Evolutionary conservation across 2,113 vertebrate species (phyloP).

Genomic region (Dunckerocampus dactyliophorus): DNA sequence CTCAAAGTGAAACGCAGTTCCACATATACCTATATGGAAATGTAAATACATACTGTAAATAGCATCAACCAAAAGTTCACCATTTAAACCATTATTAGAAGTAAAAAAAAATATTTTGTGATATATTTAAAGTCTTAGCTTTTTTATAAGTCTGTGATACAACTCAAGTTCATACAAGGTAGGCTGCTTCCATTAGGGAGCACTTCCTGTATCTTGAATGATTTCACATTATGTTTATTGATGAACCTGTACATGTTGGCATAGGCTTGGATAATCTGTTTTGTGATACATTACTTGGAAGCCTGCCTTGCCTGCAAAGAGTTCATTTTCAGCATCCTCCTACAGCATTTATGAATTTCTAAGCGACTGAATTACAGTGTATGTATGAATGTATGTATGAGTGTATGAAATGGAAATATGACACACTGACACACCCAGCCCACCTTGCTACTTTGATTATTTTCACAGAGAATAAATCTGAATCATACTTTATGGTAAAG

Average conservation of each 20-base stretch:
- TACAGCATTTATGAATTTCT: neutral
- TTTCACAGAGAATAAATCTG: neutral
- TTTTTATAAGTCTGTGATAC: neutral
- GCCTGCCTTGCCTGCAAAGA: neutral
- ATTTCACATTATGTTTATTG: slow-evolving; percentile 9
- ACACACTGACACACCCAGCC: neutral
- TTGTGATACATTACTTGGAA: neutral
- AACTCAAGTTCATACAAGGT: slow-evolving; percentile 10
- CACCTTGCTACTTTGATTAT: neutral
- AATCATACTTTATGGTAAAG: neutral
- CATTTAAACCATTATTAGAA: neutral
- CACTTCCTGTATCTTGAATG: slow-evolving; percentile 5
- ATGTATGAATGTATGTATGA: slow-evolving; percentile 6
- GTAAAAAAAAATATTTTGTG: neutral
- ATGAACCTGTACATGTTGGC: neutral
- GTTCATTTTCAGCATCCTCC: neutral
- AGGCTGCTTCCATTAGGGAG: slow-evolving; percentile 5
- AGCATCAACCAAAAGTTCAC: too few species aligned
- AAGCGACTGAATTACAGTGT: neutral
- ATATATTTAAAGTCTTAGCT: neutral
- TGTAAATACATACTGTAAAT: neutral
- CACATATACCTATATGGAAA: slow-evolving; percentile 74
- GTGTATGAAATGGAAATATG: slow-evolving; percentile 3
- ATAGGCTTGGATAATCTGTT: neutral
- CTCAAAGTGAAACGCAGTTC: slow-evolving; percentile 96